phyloP scores from a whole-genome alignment of 2,797 vertebrate species.

The Gymnocypris eckloni region DNA sequence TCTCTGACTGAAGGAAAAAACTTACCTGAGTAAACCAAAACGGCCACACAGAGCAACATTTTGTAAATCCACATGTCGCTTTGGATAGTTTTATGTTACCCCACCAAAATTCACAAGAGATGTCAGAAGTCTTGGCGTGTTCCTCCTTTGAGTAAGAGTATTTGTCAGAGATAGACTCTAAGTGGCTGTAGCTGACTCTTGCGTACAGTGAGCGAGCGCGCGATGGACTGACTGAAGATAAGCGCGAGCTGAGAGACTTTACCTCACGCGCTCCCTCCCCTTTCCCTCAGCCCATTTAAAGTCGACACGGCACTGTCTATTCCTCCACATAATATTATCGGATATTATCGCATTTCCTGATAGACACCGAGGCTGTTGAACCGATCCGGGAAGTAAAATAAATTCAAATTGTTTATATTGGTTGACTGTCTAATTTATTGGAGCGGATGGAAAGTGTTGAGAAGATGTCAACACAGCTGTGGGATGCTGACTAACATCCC shows the following conservation, averaged over 20 bases:
- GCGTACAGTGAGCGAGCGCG: conserved; percentile 13
- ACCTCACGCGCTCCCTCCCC: conserved; percentile 43
- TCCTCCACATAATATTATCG: conserved; percentile 11
- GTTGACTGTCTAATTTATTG: conserved; percentile 38
- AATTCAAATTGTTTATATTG: conserved; percentile 51
- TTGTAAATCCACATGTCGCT: conserved; percentile 86
- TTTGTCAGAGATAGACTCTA: neutral
- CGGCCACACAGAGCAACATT: conserved; percentile 76
- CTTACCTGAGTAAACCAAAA: conserved; percentile 77
- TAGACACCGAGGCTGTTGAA: conserved; percentile 58
- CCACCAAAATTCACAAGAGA: neutral
- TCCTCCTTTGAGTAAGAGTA: conserved; percentile 7
- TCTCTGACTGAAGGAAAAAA: conserved; percentile 22
- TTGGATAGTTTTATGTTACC: neutral
- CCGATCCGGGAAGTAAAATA: conserved; percentile 57
- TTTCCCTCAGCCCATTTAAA: conserved; percentile 43
- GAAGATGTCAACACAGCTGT: conserved; percentile 38
- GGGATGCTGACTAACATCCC: conserved; percentile 4
- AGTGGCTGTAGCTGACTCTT: neutral
- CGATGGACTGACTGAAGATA: conserved; percentile 32
- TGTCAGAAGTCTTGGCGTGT: neutral
- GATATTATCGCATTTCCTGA: conserved; percentile 49
- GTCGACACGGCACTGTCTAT: conserved; percentile 36
- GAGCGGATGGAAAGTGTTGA: conserved; percentile 31
- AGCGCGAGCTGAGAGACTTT: conserved; percentile 20